Evolutionary conservation across 2,888 invertebrate species (phyloP).

Genomic region (Callosobruchus maculatus): DNA sequence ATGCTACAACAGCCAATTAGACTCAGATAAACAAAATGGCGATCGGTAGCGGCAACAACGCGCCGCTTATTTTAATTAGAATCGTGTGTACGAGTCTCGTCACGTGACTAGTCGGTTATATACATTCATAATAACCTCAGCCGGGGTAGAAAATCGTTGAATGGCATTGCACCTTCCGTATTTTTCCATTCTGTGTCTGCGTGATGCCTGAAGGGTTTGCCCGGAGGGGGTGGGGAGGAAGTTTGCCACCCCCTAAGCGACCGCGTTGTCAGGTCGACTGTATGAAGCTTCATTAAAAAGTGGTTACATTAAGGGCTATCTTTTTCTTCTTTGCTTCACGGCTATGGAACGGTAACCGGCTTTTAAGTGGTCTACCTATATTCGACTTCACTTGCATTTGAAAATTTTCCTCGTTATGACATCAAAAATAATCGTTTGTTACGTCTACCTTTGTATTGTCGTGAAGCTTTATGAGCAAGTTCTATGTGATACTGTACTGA

Average conservation of each 20-base stretch:
- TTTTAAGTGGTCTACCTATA: too few relatives aligned
- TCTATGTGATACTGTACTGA: too few relatives aligned
- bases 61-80: constrained; percentile 8
- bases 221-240: background rate
- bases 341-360: background rate
- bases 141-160: constrained; percentile 3
- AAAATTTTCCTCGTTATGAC: too few relatives aligned
- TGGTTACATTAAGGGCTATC: background rate
- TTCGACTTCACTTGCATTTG: too few relatives aligned
- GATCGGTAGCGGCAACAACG: background rate
- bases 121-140: constrained; percentile 8
- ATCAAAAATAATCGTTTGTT: too few relatives aligned
- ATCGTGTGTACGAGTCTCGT: constrained; percentile 4
- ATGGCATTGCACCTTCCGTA: constrained; percentile 9
- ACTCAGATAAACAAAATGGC: background rate
- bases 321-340: background rate
- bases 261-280: constrained; percentile 3
- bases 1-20: background rate
- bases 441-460: too few relatives aligned
- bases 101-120: constrained; percentile 7
- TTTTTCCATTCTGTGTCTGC: constrained; percentile 5
- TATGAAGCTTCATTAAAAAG: background rate
- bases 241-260: background rate
- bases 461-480: too few relatives aligned
- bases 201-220: background rate